Base-by-base conservation (phyloP, 2,113 vertebrate species). In the Ceuthmochares aereus region DNA sequence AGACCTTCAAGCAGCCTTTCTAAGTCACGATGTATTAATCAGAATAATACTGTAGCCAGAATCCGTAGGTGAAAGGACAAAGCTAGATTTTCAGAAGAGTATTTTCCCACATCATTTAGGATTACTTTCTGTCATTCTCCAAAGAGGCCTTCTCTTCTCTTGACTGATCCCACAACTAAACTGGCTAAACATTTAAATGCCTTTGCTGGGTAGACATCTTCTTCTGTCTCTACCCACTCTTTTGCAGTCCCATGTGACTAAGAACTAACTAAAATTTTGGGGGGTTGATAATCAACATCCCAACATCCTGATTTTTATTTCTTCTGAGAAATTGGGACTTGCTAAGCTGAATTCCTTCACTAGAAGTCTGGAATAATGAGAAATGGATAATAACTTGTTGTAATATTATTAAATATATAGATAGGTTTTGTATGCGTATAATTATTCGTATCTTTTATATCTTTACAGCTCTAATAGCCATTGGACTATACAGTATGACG, bases 401-500 rank as follows among this genome's bases (percentile, higher is more conserved):
- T 40, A 40, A 20, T 74, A 34, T 29, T 85, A 73, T 55, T 12
- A 58, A 47, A 62, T 87, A 18, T 19, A 7, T 64, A 30, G 0
- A 1, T 45, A 23, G 20, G 12, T 60, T 32, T 37, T 64, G 7
- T 12, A 8, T 52, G 20, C 23, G 7, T 55, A 25, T 12, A 34
- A 4, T 34, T 52, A 37, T 84, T 87, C 49, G 43, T 91, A 45
- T 52, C 30, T 86, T 29, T 67, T 51, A 72, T 93, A 29, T 95
- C 68, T 96, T 91, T 94, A 23, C 98, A 99, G 99, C 99, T 90
- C 98, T 99, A 96, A 99, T 99, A 97, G 99, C 99, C 95, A 99
- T 99, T 91, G 99, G 99, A 78, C 98, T 98, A 87, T 99, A 99
- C 98, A 99, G 99, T 98, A 98, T 98, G 96, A 99, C 99, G 30